Conservation (phyloP, 2,888 invertebrate genomes). For the Anarsia innoxiella region DNA sequence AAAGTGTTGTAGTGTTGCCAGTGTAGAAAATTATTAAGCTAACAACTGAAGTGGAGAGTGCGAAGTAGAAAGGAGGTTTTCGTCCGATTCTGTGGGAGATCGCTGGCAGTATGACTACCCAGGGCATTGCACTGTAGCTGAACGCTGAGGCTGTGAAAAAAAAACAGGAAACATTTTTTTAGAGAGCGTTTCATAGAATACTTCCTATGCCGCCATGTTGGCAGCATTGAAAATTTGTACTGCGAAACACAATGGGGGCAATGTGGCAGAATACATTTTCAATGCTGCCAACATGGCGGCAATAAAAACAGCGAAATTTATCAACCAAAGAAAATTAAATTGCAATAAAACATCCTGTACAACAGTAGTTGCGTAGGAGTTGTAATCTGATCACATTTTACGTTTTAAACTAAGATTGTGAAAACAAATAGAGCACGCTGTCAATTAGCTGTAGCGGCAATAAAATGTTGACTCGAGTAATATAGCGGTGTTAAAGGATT, state of each 20-base stretch:
- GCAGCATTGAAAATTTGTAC: too few relatives aligned
- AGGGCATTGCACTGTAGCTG: conserved; percentile 17
- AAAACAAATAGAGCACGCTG: too few relatives aligned
- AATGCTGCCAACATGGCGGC: background rate
- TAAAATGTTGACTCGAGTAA: too few relatives aligned
- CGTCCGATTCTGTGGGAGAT: conserved; percentile 19
- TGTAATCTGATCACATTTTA: too few relatives aligned
- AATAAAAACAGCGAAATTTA: background rate
- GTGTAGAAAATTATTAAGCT: conserved; percentile 18
- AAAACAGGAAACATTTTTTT: background rate
- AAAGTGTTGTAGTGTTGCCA: conserved; percentile 14
- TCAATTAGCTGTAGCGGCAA: too few relatives aligned
- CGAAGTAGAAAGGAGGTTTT: conserved; percentile 15
- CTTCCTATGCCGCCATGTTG: too few relatives aligned
- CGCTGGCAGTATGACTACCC: conserved; percentile 17
- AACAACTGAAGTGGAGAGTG: conserved; percentile 8
- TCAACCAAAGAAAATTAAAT: background rate
- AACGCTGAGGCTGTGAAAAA: conserved; percentile 20
- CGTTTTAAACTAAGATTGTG: too few relatives aligned
- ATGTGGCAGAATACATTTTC: background rate
- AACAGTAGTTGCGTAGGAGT: too few relatives aligned
- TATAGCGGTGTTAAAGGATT: too few relatives aligned
- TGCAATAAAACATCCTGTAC: background rate
- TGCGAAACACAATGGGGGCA: too few relatives aligned
- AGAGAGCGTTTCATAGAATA: background rate